These are phyloP conservation scores for Chrysaora quinquecirrha DNA, from an alignment of 30 jellyfish, hydroid and myxozoan species.

Conservation along the genomic window DNA sequence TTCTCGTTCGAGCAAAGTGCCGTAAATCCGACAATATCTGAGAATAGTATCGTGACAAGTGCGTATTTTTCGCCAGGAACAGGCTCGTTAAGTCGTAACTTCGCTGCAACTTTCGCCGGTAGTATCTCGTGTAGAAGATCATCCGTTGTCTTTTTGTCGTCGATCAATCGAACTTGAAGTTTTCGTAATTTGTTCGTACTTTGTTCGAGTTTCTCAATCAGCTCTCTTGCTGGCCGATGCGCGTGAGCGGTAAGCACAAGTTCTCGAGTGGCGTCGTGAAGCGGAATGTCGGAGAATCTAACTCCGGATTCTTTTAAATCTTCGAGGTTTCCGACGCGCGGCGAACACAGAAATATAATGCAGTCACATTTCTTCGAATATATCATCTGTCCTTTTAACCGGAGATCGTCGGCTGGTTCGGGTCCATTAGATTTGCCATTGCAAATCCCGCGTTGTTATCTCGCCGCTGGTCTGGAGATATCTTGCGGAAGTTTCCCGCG, in stretches of 20 bases:
- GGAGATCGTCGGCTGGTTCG: constrained; percentile 57
- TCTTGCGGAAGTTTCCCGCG: constrained; percentile 59
- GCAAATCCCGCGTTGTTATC: constrained; percentile 6
- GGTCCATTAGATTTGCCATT: not conserved
- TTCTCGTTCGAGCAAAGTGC: constrained; percentile 83
- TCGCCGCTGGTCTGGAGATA: constrained; percentile 46
- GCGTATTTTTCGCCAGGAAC: constrained; percentile 80
- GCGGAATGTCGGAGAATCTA: constrained; percentile 78
- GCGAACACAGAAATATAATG: constrained; percentile 82
- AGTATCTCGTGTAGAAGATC: constrained; percentile 75
- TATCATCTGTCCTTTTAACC: constrained; percentile 91
- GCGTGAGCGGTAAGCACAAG: constrained; percentile 78
- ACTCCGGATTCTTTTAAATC: constrained; percentile 57
- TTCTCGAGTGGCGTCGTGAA: constrained; percentile 85
- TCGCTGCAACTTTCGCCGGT: constrained; percentile 81
- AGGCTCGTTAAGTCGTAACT: constrained; percentile 76
- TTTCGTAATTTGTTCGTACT: constrained; percentile 70
- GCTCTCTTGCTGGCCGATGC: constrained; percentile 76
- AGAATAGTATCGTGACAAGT: constrained; percentile 74
- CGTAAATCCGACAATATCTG: constrained; percentile 92
- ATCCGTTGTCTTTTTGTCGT: constrained; percentile 77
- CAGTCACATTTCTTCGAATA: constrained; percentile 56
- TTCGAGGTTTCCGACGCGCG: constrained; percentile 71
- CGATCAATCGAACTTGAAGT: constrained; percentile 67
- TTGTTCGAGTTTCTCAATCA: constrained; percentile 73